Base-by-base conservation (phyloP, 2,797 vertebrate genomes). In the Silurus aristotelis region DNA sequence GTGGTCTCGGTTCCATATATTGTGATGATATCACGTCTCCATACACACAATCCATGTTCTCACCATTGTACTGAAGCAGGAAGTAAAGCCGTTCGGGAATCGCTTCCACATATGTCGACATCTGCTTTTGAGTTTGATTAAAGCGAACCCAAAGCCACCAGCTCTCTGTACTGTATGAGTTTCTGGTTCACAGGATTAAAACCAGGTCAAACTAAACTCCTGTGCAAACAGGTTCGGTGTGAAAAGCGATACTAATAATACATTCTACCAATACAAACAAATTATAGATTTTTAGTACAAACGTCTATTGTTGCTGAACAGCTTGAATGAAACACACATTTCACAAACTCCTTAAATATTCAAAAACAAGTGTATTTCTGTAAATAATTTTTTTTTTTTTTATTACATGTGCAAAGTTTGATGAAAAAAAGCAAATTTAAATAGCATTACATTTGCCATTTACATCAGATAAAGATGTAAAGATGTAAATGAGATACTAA, bases 51-150 rank as follows among this genome's bases (percentile, higher is more conserved):
- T 46, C 14, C 6, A 80, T 64, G 58, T 80, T 80, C 22, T 48
- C 78, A 52, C 61, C 20, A 64, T 48, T 80, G 61, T 80, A 48
- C 22, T 80, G 43, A 80, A 80, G 46, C 22, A 79, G 60, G 60
- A 79, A 80, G 58, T 63, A 17, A 60, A 20, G 20, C 1, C 20
- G 2, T 20, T 78, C 58, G 14, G 43, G 19, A 61, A 78, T 46
- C 6, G 12, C 58, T 61, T 61, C 43, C 27, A 63, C 58, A 46
- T 7, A 5, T 63, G 12, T 46, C 9, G 12, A 2, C 19, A 20
- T 43, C 25, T 43, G 76, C 2, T 22, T 43, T 2, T 0, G 19
- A 43, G 38, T 14, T 63, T 2, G 22, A 8, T 22, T 63, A n/a
- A n/a, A 43, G 31, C 19, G n/a, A 77, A 46, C 77, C 58, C 1